Percentiles rank a stretch among this genome's conserved stretches.
These are phyloP conservation scores for Etheostoma perlongum DNA, from an alignment of 2,797 vertebrate species.

Conservation along the genomic window DNA sequence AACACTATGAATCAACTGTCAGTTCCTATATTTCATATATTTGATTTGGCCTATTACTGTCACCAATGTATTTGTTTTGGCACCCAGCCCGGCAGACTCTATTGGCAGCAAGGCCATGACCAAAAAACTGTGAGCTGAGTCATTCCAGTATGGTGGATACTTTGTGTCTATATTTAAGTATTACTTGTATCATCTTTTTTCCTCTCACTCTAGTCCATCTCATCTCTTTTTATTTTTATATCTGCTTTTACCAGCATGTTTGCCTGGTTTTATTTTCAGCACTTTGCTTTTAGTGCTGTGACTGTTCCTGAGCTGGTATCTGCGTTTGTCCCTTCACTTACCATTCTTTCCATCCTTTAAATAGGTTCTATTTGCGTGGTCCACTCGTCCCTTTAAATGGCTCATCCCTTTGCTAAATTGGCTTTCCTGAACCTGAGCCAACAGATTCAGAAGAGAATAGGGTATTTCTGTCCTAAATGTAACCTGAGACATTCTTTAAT, in stretches of 20 bases:
- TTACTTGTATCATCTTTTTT: background rate
- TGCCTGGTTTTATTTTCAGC: conserved; percentile 33
- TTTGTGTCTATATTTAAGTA: conserved; percentile 19
- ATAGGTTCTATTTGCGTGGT: conserved; percentile 36
- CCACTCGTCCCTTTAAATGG: conserved; percentile 20
- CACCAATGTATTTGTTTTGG: background rate
- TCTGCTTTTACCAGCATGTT: background rate
- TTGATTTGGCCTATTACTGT: background rate
- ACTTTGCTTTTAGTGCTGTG: conserved; percentile 43
- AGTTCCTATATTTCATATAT: background rate
- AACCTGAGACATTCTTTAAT: background rate
- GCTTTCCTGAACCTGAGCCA: background rate
- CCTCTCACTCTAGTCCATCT: background rate
- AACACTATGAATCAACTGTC: background rate
- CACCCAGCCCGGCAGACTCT: background rate
- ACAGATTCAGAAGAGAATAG: background rate
- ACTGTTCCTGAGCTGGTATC: conserved; percentile 39
- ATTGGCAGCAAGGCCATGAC: background rate
- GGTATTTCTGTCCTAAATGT: background rate
- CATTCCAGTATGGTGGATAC: background rate
- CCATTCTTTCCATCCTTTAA: conserved; percentile 36
- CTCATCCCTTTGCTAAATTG: conserved; percentile 17
- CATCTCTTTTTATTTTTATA: background rate
- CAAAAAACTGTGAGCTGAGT: conserved; percentile 14
- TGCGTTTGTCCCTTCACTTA: conserved; percentile 36